phyloP scores from a whole-genome alignment of 2,888 invertebrate species.

The Meiosimyza platycephala region DNA sequence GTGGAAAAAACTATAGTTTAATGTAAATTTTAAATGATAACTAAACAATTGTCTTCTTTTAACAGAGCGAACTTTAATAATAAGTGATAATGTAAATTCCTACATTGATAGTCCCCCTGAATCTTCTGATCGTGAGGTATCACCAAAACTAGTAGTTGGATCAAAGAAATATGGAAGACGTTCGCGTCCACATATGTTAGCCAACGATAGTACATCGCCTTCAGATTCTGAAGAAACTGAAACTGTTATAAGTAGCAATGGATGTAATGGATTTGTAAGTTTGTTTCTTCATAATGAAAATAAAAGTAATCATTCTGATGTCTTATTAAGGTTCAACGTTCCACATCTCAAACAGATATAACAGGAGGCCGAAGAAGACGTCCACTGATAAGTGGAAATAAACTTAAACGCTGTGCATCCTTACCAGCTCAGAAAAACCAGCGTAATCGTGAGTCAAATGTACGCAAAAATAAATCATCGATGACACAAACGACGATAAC shows the following conservation, averaged over 20 bases:
- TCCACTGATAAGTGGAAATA: slow-evolving; percentile 63
- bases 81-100: slow-evolving; percentile 53
- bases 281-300: slow-evolving; percentile 15
- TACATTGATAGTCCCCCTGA: slow-evolving; percentile 64
- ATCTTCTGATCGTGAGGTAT: slow-evolving; percentile 77
- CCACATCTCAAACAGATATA: slow-evolving; percentile 71
- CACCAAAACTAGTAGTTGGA: slow-evolving; percentile 79
- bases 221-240: slow-evolving; percentile 63
- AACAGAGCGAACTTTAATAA: slow-evolving; percentile 59
- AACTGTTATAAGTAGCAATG: slow-evolving; percentile 25
- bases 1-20: slow-evolving; percentile 1
- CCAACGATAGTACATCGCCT: slow-evolving; percentile 58
- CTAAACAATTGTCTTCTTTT: slow-evolving; percentile 9
- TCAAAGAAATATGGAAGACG: slow-evolving; percentile 82
- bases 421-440: slow-evolving; percentile 66
- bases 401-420: slow-evolving; percentile 71
- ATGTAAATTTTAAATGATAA: slow-evolving; percentile 21
- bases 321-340: slow-evolving; percentile 68
- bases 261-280: slow-evolving; percentile 40
- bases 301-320: neutral
- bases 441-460: slow-evolving; percentile 18
- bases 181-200: slow-evolving; percentile 72
- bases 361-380: slow-evolving; percentile 68
- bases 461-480: slow-evolving; percentile 48
- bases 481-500: slow-evolving; percentile 45